Evolutionary conservation across 2,113 vertebrate genomes (phyloP).

Genomic region (Arenaria interpres): DNA sequence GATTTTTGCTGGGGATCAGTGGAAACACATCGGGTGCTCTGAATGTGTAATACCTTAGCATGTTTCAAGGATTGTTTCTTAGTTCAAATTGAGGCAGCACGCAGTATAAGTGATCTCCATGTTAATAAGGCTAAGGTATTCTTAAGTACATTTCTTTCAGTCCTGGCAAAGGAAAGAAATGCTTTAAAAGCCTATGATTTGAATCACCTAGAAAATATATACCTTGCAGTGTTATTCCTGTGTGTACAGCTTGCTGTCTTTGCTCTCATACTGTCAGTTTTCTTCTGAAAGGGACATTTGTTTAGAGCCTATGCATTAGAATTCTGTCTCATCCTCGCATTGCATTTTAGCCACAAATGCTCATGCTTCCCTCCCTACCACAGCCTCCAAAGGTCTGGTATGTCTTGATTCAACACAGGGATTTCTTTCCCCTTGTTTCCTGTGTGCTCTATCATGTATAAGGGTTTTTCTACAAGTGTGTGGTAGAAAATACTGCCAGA

Average conservation of each 20-base stretch:
- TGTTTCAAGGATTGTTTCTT: neutral
- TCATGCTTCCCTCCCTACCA: neutral
- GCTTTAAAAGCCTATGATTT: neutral
- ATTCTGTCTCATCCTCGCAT: neutral
- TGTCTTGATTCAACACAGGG: neutral
- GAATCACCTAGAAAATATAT: neutral
- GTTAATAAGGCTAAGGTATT: neutral
- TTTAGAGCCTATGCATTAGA: conserved; percentile 19
- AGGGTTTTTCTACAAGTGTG: neutral
- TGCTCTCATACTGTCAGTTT: neutral
- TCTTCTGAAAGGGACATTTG: conserved; percentile 39
- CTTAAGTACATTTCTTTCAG: neutral
- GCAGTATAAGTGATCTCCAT: neutral
- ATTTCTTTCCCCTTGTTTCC: neutral
- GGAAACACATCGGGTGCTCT: neutral
- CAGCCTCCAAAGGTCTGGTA: neutral
- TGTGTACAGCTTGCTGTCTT: neutral
- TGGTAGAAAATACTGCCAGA: neutral
- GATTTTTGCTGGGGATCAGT: neutral
- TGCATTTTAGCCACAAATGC: neutral
- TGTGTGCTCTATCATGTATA: neutral
- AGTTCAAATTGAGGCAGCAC: neutral
- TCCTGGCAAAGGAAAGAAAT: neutral
- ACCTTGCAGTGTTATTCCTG: neutral
- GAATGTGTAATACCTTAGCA: conserved; percentile 30